A percentile compares a stretch with the other conserved stretches of the same genome.
phyloP scores from a whole-genome alignment of 2,113 vertebrate species.

The Corythaixoides concolor region DNA sequence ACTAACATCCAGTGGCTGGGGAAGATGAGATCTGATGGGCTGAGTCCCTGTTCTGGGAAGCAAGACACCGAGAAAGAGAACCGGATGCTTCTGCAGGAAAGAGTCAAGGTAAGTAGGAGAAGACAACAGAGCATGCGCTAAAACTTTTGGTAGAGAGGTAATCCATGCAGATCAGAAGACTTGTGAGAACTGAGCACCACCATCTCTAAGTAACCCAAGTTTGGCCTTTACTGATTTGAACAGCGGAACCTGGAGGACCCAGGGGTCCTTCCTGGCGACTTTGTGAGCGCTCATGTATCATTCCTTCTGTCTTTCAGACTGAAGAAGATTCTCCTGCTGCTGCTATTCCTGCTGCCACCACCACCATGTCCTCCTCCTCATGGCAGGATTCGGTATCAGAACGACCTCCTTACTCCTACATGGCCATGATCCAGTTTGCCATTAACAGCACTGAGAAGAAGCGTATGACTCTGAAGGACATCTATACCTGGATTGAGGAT shows the following conservation, averaged over 20 bases:
- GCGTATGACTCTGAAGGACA: conserved; percentile 94
- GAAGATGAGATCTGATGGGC: conserved; percentile 78
- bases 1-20: conserved; percentile 93
- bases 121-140: background rate
- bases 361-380: background rate
- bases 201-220: background rate
- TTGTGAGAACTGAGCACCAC: background rate
- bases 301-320: conserved; percentile 31
- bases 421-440: conserved; percentile 98
- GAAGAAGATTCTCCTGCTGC: conserved; percentile 38
- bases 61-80: conserved; percentile 80
- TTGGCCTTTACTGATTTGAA: background rate
- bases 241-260: background rate
- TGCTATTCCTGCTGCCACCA: background rate
- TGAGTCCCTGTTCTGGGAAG: conserved; percentile 69
- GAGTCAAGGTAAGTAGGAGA: conserved; percentile 74
- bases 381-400: conserved; percentile 75
- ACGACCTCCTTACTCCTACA: conserved; percentile 95
- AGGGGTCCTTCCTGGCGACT: background rate
- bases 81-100: conserved; percentile 27
- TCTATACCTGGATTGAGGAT: conserved; percentile 95
- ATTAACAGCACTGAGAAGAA: conserved; percentile 91
- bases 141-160: background rate
- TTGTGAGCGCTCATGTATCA: background rate
- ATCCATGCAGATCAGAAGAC: background rate